phyloP scores from a whole-genome alignment of 2,113 vertebrate species.

The Rhinoderma darwinii region DNA sequence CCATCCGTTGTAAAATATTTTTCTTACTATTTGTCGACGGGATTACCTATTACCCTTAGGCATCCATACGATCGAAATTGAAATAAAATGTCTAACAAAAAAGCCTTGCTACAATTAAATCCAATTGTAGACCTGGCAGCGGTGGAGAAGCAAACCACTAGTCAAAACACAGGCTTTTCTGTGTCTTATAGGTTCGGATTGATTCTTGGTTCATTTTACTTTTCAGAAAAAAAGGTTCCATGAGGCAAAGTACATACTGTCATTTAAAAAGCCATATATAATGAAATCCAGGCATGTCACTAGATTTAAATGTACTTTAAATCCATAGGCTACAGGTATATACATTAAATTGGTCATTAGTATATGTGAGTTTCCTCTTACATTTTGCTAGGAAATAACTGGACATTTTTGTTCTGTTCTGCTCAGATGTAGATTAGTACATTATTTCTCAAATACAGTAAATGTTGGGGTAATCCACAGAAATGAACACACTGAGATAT shows the following conservation, averaged over 20 bases:
- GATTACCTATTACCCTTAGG: slow-evolving; percentile 69
- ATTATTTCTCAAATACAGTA: neutral
- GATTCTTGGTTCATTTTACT: slow-evolving; percentile 45
- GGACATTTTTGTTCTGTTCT: neutral
- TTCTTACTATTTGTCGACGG: slow-evolving; percentile 69
- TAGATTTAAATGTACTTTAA: slow-evolving; percentile 24
- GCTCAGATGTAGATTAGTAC: neutral
- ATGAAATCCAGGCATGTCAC: slow-evolving; percentile 47
- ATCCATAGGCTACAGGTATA: slow-evolving; percentile 28
- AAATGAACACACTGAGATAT: neutral
- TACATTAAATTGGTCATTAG: slow-evolving; percentile 23
- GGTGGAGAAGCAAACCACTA: slow-evolving; percentile 43
- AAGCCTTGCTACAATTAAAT: slow-evolving; percentile 62
- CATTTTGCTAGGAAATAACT: neutral
- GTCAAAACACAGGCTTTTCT: slow-evolving; percentile 40
- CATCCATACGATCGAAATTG: slow-evolving; percentile 68
- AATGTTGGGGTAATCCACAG: neutral
- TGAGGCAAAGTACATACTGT: slow-evolving; percentile 38
- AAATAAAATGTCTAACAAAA: slow-evolving; percentile 66
- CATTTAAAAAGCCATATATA: slow-evolving; percentile 24
- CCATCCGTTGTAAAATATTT: slow-evolving; percentile 65
- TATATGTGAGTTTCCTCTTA: neutral
- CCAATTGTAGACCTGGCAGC: slow-evolving; percentile 41
- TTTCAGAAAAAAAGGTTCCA: slow-evolving; percentile 1
- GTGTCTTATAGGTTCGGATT: slow-evolving; percentile 27